These are phyloP conservation scores for Pseudomyrmex flavicornis DNA, from an alignment of 1,140 invertebrate species.

Conservation along the genomic window DNA sequence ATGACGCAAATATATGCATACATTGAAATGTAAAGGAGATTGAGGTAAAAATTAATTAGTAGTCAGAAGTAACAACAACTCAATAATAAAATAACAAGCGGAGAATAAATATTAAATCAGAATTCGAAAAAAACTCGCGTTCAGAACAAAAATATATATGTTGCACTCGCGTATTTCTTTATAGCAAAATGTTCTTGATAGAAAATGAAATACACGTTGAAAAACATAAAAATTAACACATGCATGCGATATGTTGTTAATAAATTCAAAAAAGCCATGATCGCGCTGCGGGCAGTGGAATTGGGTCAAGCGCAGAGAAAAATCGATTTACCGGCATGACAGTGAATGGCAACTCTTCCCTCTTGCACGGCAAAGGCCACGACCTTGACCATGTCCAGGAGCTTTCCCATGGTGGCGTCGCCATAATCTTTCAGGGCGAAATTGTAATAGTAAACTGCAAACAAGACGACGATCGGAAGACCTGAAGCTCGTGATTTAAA, in stretches of 20 bases:
- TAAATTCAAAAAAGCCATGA: slow-evolving; percentile 35
- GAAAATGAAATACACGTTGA: not conserved
- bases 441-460: slow-evolving; percentile 94
- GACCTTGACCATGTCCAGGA: slow-evolving; percentile 95
- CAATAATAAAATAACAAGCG: not conserved
- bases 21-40: not conserved
- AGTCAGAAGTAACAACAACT: not conserved
- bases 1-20: not conserved
- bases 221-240: not conserved
- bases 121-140: too few relatives aligned
- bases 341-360: slow-evolving; percentile 95
- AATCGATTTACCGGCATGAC: slow-evolving; percentile 92
- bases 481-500: not conserved
- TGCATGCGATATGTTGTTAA: not conserved
- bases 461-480: slow-evolving; percentile 9
- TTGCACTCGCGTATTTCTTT: not conserved
- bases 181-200: not conserved
- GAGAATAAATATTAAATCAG: not conserved
- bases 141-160: not conserved
- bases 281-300: slow-evolving; percentile 22
- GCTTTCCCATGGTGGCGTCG: slow-evolving; percentile 89
- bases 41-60: not conserved
- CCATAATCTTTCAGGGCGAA: slow-evolving; percentile 95
- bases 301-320: slow-evolving; percentile 52
- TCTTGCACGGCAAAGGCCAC: slow-evolving; percentile 93